Conservation (phyloP, 2,888 invertebrate genomes). For the Mongoloraphidia duomilia region DNA sequence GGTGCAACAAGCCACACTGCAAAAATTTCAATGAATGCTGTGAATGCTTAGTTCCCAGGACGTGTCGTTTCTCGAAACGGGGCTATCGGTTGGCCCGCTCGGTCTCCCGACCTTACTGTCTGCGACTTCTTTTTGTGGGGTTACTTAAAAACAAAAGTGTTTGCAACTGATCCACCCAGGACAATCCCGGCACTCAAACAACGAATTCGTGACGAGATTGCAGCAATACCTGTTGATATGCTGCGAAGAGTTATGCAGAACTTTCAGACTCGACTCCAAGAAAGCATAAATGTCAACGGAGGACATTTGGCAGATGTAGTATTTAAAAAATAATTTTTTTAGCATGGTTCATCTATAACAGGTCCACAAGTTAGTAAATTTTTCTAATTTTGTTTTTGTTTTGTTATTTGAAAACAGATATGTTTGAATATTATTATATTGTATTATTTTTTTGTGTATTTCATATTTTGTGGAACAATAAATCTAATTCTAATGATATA, state of each 20-base stretch:
- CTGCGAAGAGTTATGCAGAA: conserved; percentile 7
- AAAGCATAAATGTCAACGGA: conserved; percentile 4
- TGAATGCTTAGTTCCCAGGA: conserved; percentile 11
- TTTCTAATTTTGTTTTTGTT: no score
- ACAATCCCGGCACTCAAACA: conserved; percentile 8
- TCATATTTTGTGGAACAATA: no score
- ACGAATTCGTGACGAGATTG: conserved; percentile 6
- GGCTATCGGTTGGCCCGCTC: no score
- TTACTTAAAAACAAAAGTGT: conserved; percentile 13
- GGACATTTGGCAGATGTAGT: no score
- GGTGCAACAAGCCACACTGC: conserved; percentile 10
- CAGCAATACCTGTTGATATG: conserved; percentile 6
- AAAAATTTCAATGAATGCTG: conserved; percentile 8
- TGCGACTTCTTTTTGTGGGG: no score
- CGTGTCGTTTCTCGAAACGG: conserved; percentile 11
- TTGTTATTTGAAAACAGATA: no score
- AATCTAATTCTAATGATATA: no score
- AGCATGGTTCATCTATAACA: no score
- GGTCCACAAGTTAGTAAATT: no score
- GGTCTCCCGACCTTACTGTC: no score
- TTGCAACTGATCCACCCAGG: conserved; percentile 8
- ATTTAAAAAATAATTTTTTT: conserved; percentile 7
- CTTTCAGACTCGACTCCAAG: conserved; percentile 3
- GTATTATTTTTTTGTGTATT: no score
- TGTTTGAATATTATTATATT: no score